Evolutionary conservation across 2,888 invertebrate species (phyloP).

Genomic region (Aricia artaxerxes): DNA sequence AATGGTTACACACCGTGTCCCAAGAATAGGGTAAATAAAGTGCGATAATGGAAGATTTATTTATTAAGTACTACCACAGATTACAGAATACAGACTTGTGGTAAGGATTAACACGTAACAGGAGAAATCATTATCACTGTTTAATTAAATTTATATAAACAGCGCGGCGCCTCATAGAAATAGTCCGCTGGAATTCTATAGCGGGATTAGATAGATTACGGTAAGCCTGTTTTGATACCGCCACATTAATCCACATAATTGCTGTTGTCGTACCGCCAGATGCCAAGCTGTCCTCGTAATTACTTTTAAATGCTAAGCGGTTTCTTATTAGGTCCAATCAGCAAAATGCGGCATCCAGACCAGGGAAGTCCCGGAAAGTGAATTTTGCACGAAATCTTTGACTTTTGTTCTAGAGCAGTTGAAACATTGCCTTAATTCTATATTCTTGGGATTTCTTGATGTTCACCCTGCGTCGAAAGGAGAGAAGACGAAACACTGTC

Average conservation of each 20-base stretch:
- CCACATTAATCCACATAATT: conserved; percentile 28
- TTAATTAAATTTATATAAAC: not conserved
- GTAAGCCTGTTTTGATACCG: conserved; percentile 19
- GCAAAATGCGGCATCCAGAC: not conserved
- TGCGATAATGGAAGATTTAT: not conserved
- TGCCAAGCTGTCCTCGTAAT: not conserved
- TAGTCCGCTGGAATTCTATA: conserved; percentile 4
- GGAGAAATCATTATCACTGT: not conserved
- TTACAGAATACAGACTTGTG: no score
- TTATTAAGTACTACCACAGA: no score
- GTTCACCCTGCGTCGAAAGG: no score
- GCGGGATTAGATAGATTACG: conserved; percentile 23
- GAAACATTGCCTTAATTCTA: no score
- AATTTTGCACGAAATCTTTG: no score
- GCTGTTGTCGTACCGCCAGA: conserved; percentile 31
- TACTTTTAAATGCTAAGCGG: not conserved
- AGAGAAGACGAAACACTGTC: no score
- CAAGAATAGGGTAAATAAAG: not conserved
- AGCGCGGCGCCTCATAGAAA: conserved; percentile 12
- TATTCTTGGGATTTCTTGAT: no score
- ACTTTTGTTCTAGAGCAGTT: not conserved
- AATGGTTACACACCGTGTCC: no score
- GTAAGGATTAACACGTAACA: not conserved
- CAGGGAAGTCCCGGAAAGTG: no score
- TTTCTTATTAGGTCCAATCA: not conserved